Conservation (phyloP, 1,140 invertebrate genomes). For the Araneus ventricosus region DNA sequence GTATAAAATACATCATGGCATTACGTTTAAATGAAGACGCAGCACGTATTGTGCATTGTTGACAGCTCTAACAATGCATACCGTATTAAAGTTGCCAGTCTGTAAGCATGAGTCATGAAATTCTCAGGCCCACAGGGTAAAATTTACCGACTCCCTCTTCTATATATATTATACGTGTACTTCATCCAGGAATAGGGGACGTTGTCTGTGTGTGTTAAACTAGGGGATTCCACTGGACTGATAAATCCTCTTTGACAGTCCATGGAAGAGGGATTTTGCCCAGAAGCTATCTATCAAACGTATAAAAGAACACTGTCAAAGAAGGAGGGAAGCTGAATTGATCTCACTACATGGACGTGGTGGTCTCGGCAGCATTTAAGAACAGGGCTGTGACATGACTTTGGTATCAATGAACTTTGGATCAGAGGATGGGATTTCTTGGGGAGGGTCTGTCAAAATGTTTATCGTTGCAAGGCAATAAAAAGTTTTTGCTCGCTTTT, state of each 20-base stretch:
- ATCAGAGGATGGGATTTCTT: too few species aligned
- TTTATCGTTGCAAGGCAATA: too few species aligned
- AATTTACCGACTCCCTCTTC: not conserved
- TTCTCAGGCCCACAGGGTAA: not conserved
- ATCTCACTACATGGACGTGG: slow-evolving; percentile 8
- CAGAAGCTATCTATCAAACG: not conserved
- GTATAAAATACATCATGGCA: not conserved
- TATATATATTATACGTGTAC: too few species aligned
- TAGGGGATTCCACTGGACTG: not conserved
- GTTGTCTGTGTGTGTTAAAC: not conserved
- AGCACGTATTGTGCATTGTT: slow-evolving; percentile 1
- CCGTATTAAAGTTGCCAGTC: not conserved
- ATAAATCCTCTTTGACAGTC: slow-evolving; percentile 7
- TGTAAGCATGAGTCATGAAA: not conserved
- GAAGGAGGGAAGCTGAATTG: not conserved
- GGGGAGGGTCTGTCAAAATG: too few species aligned
- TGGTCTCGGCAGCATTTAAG: not conserved
- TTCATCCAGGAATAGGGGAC: too few species aligned
- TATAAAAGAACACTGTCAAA: not conserved
- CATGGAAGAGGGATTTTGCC: not conserved
- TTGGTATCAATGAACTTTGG: not conserved
- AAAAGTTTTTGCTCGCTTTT: too few species aligned
- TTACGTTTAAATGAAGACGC: not conserved
- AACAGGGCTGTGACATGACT: not conserved
- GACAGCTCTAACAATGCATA: slow-evolving; percentile 11